Evolutionary conservation across 2,888 invertebrate species (phyloP).

Genomic region (Cantharis flavilabris): DNA sequence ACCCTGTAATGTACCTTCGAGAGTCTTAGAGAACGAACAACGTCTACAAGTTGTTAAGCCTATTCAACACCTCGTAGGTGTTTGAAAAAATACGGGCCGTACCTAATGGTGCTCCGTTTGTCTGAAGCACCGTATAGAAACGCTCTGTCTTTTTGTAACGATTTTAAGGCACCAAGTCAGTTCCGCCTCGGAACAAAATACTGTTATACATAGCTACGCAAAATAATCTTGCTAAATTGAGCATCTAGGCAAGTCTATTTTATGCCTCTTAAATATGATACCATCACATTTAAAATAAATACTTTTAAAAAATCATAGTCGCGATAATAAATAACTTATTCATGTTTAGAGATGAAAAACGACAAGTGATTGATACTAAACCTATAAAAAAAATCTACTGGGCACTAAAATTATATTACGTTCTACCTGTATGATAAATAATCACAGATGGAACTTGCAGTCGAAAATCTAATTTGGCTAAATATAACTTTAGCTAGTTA

Average conservation of each 20-base stretch:
- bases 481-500: constrained; percentile 32
- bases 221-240: constrained; percentile 27
- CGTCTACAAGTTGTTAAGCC: neutral
- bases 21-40: neutral
- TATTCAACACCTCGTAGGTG: neutral
- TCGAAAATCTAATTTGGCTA: constrained; percentile 37
- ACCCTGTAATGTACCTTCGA: neutral
- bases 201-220: constrained; percentile 32
- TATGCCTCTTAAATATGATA: neutral
- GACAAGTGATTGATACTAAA: constrained; percentile 3
- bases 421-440: constrained; percentile 43
- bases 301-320: constrained; percentile 7
- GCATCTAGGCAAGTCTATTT: constrained; percentile 23
- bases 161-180: constrained; percentile 35
- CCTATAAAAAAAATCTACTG: constrained; percentile 1
- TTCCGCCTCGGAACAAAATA: constrained; percentile 37
- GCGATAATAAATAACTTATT: constrained; percentile 9
- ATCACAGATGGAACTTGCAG: constrained; percentile 53
- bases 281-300: constrained; percentile 18
- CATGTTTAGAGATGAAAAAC: constrained; percentile 4
- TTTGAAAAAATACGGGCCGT: neutral
- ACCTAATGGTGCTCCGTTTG: neutral
- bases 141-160: constrained; percentile 1
- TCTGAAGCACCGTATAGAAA: neutral
- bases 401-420: constrained; percentile 27